These are phyloP conservation scores for Sigmodon hispidus DNA, from an alignment of 2,113 vertebrate species.

Conservation along the genomic window DNA sequence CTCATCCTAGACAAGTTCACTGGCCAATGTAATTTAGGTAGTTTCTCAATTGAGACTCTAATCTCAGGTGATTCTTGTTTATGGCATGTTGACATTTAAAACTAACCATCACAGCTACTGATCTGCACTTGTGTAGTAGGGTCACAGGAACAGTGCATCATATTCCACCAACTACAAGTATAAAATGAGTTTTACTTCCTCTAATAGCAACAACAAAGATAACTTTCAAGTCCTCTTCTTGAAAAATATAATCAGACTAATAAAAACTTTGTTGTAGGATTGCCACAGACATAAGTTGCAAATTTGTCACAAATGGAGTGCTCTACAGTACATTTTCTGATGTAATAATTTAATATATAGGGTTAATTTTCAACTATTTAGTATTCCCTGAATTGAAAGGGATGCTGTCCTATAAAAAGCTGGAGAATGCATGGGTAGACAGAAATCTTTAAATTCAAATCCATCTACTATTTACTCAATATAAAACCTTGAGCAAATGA, in stretches of 20 bases:
- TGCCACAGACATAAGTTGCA: neutral
- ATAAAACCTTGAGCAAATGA: neutral
- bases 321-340: neutral
- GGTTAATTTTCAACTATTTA: slow-evolving; percentile 23
- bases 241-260: neutral
- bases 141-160: neutral
- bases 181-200: slow-evolving; percentile 14
- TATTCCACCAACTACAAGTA: neutral
- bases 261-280: slow-evolving; percentile 15
- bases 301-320: neutral
- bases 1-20: too few relatives aligned
- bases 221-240: neutral
- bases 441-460: neutral
- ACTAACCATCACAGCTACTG: neutral
- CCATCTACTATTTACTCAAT: neutral
- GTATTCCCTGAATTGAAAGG: slow-evolving; percentile 23
- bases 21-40: neutral
- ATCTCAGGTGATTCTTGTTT: neutral
- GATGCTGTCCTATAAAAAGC: neutral
- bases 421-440: neutral
- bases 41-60: neutral
- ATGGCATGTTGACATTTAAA: neutral
- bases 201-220: neutral
- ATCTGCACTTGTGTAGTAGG: neutral
- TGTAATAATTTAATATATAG: neutral